These are phyloP conservation scores for Drosophila baimaii DNA, from an alignment of 1,140 invertebrate genomes.

Conservation along the genomic window DNA sequence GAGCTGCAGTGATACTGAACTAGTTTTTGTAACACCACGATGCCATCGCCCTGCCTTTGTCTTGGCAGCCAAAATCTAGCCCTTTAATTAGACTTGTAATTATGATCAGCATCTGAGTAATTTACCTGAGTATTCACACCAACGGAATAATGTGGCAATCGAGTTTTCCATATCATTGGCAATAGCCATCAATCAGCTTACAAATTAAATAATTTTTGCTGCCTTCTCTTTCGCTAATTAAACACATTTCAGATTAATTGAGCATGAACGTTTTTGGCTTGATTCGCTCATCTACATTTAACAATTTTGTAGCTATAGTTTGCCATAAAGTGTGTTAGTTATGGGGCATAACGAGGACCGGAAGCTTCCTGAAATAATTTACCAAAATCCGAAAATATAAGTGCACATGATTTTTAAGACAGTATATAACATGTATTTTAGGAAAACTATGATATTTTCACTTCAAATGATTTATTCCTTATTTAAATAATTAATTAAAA, in stretches of 20 bases:
- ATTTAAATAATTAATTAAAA: background rate
- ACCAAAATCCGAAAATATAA: background rate
- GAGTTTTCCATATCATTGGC: constrained; percentile 21
- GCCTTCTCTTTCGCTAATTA: constrained; percentile 35
- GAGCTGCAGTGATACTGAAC: constrained; percentile 52
- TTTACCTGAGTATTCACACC: constrained; percentile 3
- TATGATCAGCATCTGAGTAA: constrained; percentile 17
- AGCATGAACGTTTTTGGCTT: constrained; percentile 26
- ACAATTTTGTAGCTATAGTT: constrained; percentile 7
- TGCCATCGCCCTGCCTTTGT: constrained; percentile 24
- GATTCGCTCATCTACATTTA: constrained; percentile 18
- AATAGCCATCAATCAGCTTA: constrained; percentile 13
- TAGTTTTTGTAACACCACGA: constrained; percentile 25
- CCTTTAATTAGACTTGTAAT: constrained; percentile 15
- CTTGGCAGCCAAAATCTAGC: background rate
- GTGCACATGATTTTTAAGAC: background rate
- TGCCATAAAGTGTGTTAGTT: constrained; percentile 16
- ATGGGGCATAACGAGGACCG: constrained; percentile 26
- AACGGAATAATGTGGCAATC: constrained; percentile 1
- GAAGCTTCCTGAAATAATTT: constrained; percentile 4
- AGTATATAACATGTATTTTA: background rate
- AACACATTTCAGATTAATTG: constrained; percentile 39
- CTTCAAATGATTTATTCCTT: background rate
- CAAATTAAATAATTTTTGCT: constrained; percentile 1
- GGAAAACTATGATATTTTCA: background rate